Percentiles rank a stretch among this genome's conserved stretches.
phyloP scores from a whole-genome alignment of 2,888 invertebrate genomes.

The Cenopis cana region DNA sequence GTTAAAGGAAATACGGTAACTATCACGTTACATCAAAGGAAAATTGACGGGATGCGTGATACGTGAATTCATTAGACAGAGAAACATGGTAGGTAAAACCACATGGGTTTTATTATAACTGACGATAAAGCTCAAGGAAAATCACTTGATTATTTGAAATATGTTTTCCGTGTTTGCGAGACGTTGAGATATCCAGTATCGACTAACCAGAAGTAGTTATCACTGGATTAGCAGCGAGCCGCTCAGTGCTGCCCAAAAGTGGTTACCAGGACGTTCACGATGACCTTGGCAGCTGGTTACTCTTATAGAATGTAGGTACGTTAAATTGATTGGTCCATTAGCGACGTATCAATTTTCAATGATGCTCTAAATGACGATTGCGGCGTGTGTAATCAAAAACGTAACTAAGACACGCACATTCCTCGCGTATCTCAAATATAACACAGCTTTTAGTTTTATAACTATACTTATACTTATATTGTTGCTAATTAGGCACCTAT shows the following conservation, averaged over 20 bases:
- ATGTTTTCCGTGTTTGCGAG: constrained; percentile 19
- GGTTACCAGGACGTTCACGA: constrained; percentile 49
- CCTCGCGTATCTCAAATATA: constrained; percentile 16
- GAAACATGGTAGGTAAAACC: constrained; percentile 10
- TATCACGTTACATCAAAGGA: constrained; percentile 28
- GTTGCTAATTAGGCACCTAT: constrained; percentile 28
- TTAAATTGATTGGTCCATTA: constrained; percentile 58
- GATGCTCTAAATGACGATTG: constrained; percentile 37
- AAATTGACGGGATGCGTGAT: constrained; percentile 21
- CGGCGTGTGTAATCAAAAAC: constrained; percentile 17
- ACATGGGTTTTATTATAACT: constrained; percentile 9
- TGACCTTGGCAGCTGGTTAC: constrained; percentile 40
- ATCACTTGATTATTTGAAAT: constrained; percentile 15
- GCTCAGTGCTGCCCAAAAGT: constrained; percentile 47
- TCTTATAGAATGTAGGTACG: constrained; percentile 55
- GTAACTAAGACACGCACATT: constrained; percentile 14
- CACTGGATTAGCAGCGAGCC: constrained; percentile 47
- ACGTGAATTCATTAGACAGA: constrained; percentile 4
- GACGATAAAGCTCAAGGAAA: constrained; percentile 5
- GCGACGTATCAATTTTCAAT: constrained; percentile 56
- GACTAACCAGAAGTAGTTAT: constrained; percentile 41
- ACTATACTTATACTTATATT: constrained; percentile 27
- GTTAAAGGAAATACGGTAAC: constrained; percentile 25
- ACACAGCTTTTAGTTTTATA: constrained; percentile 36
- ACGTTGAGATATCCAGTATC: constrained; percentile 29